A percentile compares a stretch with the other conserved stretches of the same genome.
These are phyloP conservation scores for Diachasmimorpha longicaudata DNA, from an alignment of 1,140 invertebrate species.

Conservation along the genomic window DNA sequence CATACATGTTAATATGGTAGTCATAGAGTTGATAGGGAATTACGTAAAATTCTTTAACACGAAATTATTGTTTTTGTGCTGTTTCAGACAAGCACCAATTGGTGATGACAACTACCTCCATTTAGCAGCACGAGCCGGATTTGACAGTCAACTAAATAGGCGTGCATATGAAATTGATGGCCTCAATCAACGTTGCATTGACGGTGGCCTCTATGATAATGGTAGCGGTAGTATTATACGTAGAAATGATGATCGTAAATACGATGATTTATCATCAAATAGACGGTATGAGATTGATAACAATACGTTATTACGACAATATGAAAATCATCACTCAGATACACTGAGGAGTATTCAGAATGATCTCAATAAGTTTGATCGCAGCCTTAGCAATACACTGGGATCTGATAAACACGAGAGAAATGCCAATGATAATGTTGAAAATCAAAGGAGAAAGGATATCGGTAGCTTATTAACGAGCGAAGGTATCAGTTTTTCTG, in stretches of 20 bases:
- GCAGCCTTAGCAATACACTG: conserved; percentile 51
- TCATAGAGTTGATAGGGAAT: no score
- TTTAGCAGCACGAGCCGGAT: conserved; percentile 64
- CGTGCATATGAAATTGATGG: conserved; percentile 45
- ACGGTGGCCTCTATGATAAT: conserved; percentile 31
- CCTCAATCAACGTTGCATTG: conserved; percentile 45
- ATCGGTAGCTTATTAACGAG: conserved; percentile 32
- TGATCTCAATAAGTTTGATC: conserved; percentile 55
- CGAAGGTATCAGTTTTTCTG: conserved; percentile 46
- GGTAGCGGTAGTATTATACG: conserved; percentile 39
- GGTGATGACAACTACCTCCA: conserved; percentile 86
- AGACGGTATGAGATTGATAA: conserved; percentile 54
- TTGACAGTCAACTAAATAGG: conserved; percentile 55
- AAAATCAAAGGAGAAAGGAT: conserved; percentile 43
- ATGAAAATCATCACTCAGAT: conserved; percentile 40
- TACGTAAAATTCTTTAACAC: no score
- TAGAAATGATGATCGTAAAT: conserved; percentile 46
- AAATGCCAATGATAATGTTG: conserved; percentile 50
- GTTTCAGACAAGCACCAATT: conserved; percentile 80
- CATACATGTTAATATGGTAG: no score
- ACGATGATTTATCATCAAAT: conserved; percentile 48
- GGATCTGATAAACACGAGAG: conserved; percentile 50
- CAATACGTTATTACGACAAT: conserved; percentile 46
- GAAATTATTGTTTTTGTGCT: background rate
- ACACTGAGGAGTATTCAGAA: conserved; percentile 52